A percentile compares a stretch with the other conserved stretches of the same genome.
Evolutionary conservation across 2,888 invertebrate species (phyloP).

Genomic region (Dioctria rufipes): DNA sequence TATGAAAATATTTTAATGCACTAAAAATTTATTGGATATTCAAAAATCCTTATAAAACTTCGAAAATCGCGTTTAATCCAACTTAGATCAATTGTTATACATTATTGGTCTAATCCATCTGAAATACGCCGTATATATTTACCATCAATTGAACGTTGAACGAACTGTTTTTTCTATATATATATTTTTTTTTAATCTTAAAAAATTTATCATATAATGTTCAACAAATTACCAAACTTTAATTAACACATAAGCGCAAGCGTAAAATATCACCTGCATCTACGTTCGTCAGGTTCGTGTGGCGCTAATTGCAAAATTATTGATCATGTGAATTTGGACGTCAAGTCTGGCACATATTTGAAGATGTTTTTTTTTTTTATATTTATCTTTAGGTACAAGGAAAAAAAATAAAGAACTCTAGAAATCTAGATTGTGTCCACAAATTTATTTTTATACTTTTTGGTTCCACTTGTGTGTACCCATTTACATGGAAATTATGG

Average conservation of each 20-base stretch:
- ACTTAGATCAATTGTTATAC: no score
- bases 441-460: background rate
- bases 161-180: no score
- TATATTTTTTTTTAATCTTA: no score
- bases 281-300: constrained; percentile 9
- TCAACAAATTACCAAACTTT: background rate
- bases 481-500: background rate
- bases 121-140: no score
- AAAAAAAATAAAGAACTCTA: background rate
- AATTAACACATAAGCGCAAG: constrained; percentile 1
- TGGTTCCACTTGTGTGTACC: background rate
- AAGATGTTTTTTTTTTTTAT: constrained; percentile 8
- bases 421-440: constrained; percentile 13
- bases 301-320: constrained; percentile 37
- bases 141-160: no score
- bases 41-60: no score
- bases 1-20: no score
- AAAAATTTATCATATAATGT: no score
- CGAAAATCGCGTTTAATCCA: no score
- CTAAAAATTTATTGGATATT: no score
- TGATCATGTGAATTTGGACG: constrained; percentile 38
- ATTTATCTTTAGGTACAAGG: background rate
- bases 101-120: no score
- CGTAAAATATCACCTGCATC: constrained; percentile 27
- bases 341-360: constrained; percentile 25